Conservation (phyloP, 2,888 invertebrate species). For the Orgyia antiqua region DNA sequence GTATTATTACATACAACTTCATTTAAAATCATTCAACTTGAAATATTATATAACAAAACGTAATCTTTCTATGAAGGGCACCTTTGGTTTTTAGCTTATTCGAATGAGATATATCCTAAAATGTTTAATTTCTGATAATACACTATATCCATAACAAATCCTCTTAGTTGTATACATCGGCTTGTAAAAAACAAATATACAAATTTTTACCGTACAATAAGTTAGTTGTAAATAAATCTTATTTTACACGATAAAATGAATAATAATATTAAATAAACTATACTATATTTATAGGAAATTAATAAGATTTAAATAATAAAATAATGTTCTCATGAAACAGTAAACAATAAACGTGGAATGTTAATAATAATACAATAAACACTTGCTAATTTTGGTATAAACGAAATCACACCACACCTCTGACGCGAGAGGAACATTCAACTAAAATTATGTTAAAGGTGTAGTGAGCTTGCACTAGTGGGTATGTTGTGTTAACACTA, state of each 20-base stretch:
- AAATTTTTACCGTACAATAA: constrained; percentile 58
- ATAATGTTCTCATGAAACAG: constrained; percentile 55
- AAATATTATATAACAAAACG: constrained; percentile 77
- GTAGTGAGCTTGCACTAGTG: constrained; percentile 35
- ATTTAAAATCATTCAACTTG: constrained; percentile 74
- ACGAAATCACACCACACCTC: constrained; percentile 60
- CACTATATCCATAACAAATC: constrained; percentile 71
- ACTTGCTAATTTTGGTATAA: constrained; percentile 72
- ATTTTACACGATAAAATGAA: constrained; percentile 63
- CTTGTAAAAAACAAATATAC: constrained; percentile 65
- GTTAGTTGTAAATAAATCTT: constrained; percentile 76
- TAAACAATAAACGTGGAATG: constrained; percentile 74
- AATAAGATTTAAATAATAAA: constrained; percentile 54
- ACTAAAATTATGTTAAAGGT: constrained; percentile 18
- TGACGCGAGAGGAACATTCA: constrained; percentile 33
- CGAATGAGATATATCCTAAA: constrained; percentile 78
- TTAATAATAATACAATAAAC: constrained; percentile 70
- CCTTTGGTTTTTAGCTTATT: constrained; percentile 91
- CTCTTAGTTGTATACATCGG: constrained; percentile 67
- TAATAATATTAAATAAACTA: constrained; percentile 65
- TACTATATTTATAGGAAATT: constrained; percentile 54
- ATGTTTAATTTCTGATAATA: constrained; percentile 73
- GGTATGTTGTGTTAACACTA: constrained; percentile 11
- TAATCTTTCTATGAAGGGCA: constrained; percentile 84
- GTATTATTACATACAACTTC: constrained; percentile 72